These are phyloP conservation scores for Micromussa lordhowensis DNA, from an alignment of 92 coral and sea anemone genomes.

Conservation along the genomic window DNA sequence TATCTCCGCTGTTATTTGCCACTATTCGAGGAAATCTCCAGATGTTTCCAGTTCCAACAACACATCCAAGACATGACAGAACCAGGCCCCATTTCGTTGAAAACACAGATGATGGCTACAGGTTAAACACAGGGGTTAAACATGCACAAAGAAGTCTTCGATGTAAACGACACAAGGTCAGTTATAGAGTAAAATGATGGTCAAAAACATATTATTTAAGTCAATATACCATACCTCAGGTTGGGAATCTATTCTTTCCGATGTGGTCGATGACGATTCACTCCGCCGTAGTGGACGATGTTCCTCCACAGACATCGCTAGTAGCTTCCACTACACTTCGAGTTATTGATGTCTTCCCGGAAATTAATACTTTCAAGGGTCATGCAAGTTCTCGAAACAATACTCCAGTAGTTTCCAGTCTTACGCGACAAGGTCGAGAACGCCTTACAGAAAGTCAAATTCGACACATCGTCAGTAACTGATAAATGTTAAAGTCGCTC, in stretches of 20 bases:
- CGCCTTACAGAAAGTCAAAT: constrained; percentile 20
- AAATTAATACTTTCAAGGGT: not conserved
- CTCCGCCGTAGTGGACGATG: constrained; percentile 2
- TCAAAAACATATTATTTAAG: no score
- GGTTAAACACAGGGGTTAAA: no score
- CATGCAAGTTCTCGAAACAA: not conserved
- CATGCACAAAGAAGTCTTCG: no score
- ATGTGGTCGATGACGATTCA: not conserved
- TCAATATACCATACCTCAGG: not conserved
- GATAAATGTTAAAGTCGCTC: not conserved
- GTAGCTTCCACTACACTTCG: no score
- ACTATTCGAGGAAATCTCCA: constrained; percentile 92
- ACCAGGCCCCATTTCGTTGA: constrained; percentile 75
- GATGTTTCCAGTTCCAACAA: constrained; percentile 85
- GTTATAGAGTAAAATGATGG: no score
- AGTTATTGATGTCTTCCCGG: no score
- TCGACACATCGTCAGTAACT: not conserved
- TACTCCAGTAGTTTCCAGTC: not conserved
- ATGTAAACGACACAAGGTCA: no score
- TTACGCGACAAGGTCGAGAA: not conserved
- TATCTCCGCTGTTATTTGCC: constrained; percentile 82
- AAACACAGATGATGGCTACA: constrained; percentile 40
- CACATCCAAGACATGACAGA: constrained; percentile 87
- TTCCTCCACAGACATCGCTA: constrained; percentile 5
- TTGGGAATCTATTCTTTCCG: constrained; percentile 5